phyloP scores from a whole-genome alignment of 2,797 vertebrate genomes.

The Anguilla megastoma region DNA sequence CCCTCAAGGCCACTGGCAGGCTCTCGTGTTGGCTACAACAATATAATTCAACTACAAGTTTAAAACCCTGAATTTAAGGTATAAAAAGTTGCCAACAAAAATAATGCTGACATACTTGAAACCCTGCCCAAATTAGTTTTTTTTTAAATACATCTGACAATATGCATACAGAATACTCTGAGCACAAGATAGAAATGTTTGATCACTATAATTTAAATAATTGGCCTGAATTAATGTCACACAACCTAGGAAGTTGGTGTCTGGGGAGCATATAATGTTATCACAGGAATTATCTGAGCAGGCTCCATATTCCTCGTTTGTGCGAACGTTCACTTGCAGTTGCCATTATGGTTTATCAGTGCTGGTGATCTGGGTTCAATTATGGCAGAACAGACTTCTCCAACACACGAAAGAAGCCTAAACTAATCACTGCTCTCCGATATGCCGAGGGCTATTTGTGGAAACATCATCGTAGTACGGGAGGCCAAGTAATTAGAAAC shows the following conservation, averaged over 20 bases:
- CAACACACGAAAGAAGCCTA: slow-evolving; percentile 46
- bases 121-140: neutral
- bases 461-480: slow-evolving; percentile 38
- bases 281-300: slow-evolving; percentile 31
- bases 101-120: neutral
- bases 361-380: slow-evolving; percentile 53
- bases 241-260: neutral
- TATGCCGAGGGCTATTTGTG: slow-evolving; percentile 41
- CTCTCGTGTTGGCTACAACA: neutral
- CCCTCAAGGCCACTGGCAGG: neutral
- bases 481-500: slow-evolving; percentile 33
- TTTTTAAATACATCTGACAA: neutral
- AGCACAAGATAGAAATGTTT: neutral
- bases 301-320: slow-evolving; percentile 5
- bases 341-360: slow-evolving; percentile 43
- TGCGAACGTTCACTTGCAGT: slow-evolving; percentile 41
- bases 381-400: slow-evolving; percentile 51
- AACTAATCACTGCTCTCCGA: slow-evolving; percentile 49
- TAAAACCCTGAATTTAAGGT: neutral
- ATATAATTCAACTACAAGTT: neutral
- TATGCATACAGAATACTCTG: neutral
- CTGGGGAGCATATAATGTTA: neutral
- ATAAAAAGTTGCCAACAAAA: neutral
- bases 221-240: neutral
- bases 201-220: neutral